Evolutionary conservation across 35 echinoderm and acorn worm genomes (phyloP).

Genomic region (Lytechinus pictus): DNA sequence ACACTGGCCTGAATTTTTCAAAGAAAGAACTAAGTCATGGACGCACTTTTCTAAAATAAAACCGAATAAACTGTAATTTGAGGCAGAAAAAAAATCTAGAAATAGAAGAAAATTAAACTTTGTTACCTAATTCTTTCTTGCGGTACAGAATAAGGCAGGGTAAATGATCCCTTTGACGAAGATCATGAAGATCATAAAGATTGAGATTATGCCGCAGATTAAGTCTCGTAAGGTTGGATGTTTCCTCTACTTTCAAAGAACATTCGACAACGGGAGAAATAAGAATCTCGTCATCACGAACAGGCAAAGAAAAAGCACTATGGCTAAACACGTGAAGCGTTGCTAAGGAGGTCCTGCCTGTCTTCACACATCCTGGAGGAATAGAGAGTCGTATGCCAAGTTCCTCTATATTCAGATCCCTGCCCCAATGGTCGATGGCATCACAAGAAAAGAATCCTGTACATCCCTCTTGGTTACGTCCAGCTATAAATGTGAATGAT

Average conservation of each 20-base stretch:
- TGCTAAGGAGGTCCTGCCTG: neutral
- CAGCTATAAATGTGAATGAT: neutral
- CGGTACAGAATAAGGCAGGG: neutral
- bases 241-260: neutral
- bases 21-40: no score
- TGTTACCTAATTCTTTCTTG: neutral
- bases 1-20: no score
- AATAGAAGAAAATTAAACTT: neutral
- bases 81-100: no score
- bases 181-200: neutral
- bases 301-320: neutral
- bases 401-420: neutral
- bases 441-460: neutral
- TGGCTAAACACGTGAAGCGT: neutral
- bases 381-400: neutral
- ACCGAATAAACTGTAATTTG: no score
- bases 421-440: neutral
- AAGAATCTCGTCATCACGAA: neutral
- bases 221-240: neutral
- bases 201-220: neutral
- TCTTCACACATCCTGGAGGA: neutral
- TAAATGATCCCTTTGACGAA: neutral
- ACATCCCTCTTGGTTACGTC: neutral
- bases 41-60: no score
- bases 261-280: neutral